Conservation (phyloP, 2,113 vertebrate species). For the Silurus glanis region DNA sequence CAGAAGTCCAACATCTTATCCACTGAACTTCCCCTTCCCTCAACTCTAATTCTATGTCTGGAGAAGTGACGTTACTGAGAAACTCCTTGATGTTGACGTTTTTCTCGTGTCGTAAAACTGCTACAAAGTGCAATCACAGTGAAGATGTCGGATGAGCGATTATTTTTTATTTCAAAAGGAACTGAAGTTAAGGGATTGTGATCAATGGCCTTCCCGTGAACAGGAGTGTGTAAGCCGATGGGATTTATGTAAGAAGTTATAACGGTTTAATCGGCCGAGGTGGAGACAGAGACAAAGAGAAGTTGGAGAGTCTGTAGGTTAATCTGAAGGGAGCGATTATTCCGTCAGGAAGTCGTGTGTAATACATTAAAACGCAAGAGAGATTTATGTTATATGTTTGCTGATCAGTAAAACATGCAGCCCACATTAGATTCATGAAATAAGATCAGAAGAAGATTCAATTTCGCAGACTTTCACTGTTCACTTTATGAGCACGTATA, state of each 20-base stretch:
- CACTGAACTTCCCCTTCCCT: slow-evolving; percentile 11
- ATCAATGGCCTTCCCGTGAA: slow-evolving; percentile 26
- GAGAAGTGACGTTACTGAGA: neutral
- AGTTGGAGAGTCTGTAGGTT: slow-evolving; percentile 33
- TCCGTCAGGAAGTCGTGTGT: slow-evolving; percentile 35
- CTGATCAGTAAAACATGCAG: slow-evolving; percentile 58
- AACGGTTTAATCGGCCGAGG: neutral
- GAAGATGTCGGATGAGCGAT: neutral
- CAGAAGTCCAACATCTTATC: too few species aligned
- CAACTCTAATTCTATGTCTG: too few species aligned
- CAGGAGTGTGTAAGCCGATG: neutral
- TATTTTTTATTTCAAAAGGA: slow-evolving; percentile 38
- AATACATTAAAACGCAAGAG: slow-evolving; percentile 30
- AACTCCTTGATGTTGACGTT: neutral
- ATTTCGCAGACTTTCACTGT: slow-evolving; percentile 56
- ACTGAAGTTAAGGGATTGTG: neutral
- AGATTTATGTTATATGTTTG: slow-evolving; percentile 54
- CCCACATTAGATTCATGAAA: slow-evolving; percentile 59
- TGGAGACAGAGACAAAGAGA: slow-evolving; percentile 44
- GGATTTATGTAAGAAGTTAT: slow-evolving; percentile 38
- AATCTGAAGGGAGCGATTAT: slow-evolving; percentile 35
- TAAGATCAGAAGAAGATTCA: slow-evolving; percentile 56
- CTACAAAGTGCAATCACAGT: neutral
- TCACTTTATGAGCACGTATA: slow-evolving; percentile 58
- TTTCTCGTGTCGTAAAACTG: neutral